phyloP scores from a whole-genome alignment of 2,113 vertebrate genomes.

The Bufo bufo region DNA sequence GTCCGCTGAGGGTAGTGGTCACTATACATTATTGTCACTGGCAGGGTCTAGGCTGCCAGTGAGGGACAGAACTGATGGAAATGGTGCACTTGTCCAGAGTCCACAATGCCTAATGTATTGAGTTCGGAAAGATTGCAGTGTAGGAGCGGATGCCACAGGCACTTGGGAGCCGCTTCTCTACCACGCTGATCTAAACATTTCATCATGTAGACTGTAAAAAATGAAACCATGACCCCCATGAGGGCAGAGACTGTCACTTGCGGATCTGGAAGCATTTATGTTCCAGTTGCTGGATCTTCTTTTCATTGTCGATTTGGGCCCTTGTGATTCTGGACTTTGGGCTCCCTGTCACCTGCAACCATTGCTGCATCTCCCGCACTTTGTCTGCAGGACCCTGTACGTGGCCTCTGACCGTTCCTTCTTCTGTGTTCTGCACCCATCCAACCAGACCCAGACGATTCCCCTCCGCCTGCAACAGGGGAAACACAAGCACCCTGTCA shows the following conservation, averaged over 20 bases:
- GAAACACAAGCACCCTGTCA: background rate
- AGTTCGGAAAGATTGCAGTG: too few species aligned
- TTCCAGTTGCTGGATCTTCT: conserved; percentile 73
- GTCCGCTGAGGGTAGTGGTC: background rate
- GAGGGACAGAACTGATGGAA: too few species aligned
- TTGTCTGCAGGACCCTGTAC: conserved; percentile 78
- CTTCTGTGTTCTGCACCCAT: conserved; percentile 88
- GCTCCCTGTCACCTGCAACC: conserved; percentile 86
- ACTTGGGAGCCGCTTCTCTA: too few species aligned
- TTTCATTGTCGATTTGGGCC: conserved; percentile 87
- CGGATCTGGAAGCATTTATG: conserved; percentile 82
- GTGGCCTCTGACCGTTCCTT: conserved; percentile 86
- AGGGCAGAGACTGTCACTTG: conserved; percentile 63
- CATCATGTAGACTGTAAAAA: background rate
- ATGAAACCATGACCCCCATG: background rate
- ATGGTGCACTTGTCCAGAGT: too few species aligned
- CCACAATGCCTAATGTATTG: too few species aligned
- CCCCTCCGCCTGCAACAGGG: conserved; percentile 77
- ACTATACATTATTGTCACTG: background rate
- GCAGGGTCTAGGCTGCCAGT: background rate
- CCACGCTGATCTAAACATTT: too few species aligned
- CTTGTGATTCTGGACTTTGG: conserved; percentile 84
- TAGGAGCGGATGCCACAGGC: too few species aligned
- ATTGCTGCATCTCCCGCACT: conserved; percentile 85
- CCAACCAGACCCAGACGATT: conserved; percentile 88